Evolutionary conservation across 1,140 invertebrate genomes (phyloP), one percentile per base, ranked within the genome.

Genomic region (Lepidotrigona ventralis): DNA sequence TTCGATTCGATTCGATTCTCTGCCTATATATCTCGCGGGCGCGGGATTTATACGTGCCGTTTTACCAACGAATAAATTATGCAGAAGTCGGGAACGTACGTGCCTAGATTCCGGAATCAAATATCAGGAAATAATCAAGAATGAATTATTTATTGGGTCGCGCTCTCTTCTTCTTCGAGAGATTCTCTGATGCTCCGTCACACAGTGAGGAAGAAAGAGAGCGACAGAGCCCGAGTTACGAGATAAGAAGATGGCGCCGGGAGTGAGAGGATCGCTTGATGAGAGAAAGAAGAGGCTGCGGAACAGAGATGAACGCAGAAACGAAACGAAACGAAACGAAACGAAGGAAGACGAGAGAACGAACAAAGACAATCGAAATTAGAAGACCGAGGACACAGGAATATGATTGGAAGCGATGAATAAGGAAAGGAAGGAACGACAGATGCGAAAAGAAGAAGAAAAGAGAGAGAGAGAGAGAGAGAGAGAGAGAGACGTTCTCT

Each of bases 101-200:
- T 83, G 82, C 53, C 77, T 51, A 29, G 82, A 72, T 83, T 83
- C 68, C 46, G 58, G 82, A 73, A 83, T 83, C 82, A 77, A 79
- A 83, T 87, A 86, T 85, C 81, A 86, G 81, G 81, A 79, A 78
- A 86, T 87, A 87, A 87, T 83, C 66, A 87, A 70, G 77, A 77
- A 87, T 87, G 86, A 87, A 87, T 87, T 84, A 87, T 87, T 87
- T 87, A 87, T 87, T 78, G 75, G 63, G 81, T 84, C 85, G 74
- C 72, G 56, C 68, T n/a, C n/a, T n/a, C 64, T 4, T 64, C 72
- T n/a, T 23, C 63, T 39, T 0, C 39, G 39, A 39, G 17, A 12
- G 4, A n/a, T n/a, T n/a, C 33, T 33, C 23, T 12, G n/a, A 60
- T 21, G 19, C 39, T 14, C 14, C 33, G n/a, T 33, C 33, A 33